phyloP scores from a whole-genome alignment of 2,797 vertebrate genomes.

The Liasis olivaceus region DNA sequence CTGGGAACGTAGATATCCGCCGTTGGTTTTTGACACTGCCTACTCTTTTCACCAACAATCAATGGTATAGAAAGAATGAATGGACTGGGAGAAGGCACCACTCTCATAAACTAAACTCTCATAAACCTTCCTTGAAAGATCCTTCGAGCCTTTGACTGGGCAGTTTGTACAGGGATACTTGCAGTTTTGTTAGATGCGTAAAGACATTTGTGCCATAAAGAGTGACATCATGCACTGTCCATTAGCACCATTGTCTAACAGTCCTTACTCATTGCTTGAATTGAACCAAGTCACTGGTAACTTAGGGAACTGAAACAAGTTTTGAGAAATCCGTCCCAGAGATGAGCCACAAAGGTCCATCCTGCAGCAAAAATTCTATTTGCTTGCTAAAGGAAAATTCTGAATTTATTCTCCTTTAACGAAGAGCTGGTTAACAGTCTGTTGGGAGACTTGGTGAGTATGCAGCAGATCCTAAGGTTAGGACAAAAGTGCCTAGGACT shows the following conservation, averaged over 20 bases:
- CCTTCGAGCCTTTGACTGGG: neutral
- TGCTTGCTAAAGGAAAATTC: neutral
- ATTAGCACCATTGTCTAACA: neutral
- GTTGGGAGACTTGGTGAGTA: neutral
- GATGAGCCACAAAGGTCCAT: neutral
- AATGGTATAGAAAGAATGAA: neutral
- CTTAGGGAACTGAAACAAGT: neutral
- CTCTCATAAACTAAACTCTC: neutral
- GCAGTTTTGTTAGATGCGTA: neutral
- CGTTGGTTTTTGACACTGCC: neutral
- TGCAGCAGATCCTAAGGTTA: neutral
- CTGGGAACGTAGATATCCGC: neutral
- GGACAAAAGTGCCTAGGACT: neutral
- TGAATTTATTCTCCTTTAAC: neutral
- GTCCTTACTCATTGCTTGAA: neutral
- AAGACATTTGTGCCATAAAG: neutral
- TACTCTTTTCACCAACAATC: neutral
- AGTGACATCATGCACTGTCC: neutral
- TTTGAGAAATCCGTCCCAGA: neutral
- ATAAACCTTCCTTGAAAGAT: neutral
- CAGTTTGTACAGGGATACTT: neutral
- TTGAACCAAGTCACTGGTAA: neutral
- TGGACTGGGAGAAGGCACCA: neutral
- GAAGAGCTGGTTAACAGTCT: neutral
- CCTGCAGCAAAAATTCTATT: neutral